Conservation (phyloP, 2,113 vertebrate species). For the Numida meleagris region DNA sequence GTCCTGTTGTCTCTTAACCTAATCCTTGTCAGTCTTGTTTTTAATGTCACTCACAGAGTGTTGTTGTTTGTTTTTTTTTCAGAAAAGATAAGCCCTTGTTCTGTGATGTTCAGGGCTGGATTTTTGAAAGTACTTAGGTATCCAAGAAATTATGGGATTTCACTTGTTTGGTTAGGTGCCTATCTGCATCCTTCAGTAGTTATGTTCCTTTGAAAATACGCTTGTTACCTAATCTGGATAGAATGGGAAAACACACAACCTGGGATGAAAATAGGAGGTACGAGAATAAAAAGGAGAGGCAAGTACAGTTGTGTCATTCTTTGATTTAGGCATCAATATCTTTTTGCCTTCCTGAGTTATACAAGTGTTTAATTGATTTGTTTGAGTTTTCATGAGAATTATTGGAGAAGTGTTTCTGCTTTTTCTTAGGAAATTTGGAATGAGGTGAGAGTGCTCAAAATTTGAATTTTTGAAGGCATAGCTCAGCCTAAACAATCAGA, state of each 20-base stretch:
- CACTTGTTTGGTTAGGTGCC: background rate
- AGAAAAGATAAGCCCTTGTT: background rate
- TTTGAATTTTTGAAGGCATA: conserved; percentile 22
- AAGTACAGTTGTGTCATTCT: background rate
- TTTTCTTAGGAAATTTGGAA: conserved; percentile 24
- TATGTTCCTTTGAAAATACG: background rate
- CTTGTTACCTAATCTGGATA: background rate
- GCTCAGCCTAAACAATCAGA: background rate
- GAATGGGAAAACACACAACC: background rate
- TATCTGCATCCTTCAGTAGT: background rate
- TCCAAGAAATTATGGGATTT: background rate
- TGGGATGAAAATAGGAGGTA: background rate
- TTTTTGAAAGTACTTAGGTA: background rate
- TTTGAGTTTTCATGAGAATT: conserved; percentile 17
- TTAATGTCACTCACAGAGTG: background rate
- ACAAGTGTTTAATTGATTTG: conserved; percentile 7
- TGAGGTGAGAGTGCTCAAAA: background rate
- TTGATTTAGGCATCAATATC: background rate
- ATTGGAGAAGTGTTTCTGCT: background rate
- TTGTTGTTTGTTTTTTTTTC: background rate
- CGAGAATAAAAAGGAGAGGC: background rate
- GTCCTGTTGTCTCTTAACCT: background rate
- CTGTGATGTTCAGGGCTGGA: background rate
- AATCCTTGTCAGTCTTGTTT: background rate
- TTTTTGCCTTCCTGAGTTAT: conserved; percentile 23